Percentiles rank a stretch among this genome's conserved stretches.
Conservation (phyloP, 1,140 invertebrate genomes). For the Lerema accius region DNA sequence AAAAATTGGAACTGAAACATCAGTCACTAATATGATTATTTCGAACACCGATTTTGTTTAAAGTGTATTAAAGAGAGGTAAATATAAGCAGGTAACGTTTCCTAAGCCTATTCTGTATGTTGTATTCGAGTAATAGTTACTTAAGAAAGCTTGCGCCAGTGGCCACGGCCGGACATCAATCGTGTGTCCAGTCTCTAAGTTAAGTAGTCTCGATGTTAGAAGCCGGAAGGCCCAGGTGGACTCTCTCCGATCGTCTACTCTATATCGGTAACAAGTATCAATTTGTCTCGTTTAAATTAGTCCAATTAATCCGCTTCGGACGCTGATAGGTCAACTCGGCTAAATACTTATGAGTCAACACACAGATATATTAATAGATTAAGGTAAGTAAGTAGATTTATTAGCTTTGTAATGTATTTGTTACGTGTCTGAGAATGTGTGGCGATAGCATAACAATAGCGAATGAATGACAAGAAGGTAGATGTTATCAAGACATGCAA, state of each 20-base stretch:
- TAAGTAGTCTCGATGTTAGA: constrained; percentile 2
- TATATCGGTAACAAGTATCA: constrained; percentile 24
- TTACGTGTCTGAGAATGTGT: neutral
- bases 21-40: no score
- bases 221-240: constrained; percentile 17
- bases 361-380: constrained; percentile 1
- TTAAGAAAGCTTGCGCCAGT: no score
- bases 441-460: neutral
- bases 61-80: no score
- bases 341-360: constrained; percentile 18
- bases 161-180: neutral
- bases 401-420: neutral
- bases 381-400: neutral
- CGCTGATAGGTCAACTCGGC: constrained; percentile 12
- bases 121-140: no score
- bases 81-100: no score
- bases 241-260: constrained; percentile 6
- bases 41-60: no score
- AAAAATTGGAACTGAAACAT: no score
- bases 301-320: constrained; percentile 19
- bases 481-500: neutral
- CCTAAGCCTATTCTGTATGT: no score
- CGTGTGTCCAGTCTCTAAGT: neutral
- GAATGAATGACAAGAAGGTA: neutral
- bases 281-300: constrained; percentile 23